These are phyloP conservation scores for Nyctibius grandis DNA, from an alignment of 2,797 vertebrate genomes.

Conservation along the genomic window DNA sequence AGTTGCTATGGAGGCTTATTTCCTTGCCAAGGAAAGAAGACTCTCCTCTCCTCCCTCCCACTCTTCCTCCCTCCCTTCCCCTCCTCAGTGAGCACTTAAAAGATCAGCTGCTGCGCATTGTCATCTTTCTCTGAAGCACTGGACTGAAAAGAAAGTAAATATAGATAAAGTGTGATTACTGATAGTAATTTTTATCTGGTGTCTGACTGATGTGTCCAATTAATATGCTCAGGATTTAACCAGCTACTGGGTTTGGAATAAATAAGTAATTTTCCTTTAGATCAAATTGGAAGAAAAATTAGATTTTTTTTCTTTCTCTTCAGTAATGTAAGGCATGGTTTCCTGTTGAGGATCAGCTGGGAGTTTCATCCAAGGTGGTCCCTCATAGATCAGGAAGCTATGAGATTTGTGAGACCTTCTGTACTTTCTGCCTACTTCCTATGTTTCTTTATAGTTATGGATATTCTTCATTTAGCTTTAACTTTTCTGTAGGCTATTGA, in stretches of 20 bases:
- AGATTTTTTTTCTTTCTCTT: background rate
- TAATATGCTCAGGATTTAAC: background rate
- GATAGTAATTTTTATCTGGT: background rate
- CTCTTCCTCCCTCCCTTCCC: background rate
- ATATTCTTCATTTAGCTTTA: background rate
- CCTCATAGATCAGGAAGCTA: background rate
- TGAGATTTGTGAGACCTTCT: background rate
- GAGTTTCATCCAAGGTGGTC: background rate
- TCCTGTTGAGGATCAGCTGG: background rate
- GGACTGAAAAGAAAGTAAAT: background rate
- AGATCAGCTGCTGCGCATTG: background rate
- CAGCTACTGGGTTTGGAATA: rapidly evolving
- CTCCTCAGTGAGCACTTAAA: background rate
- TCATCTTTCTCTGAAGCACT: background rate
- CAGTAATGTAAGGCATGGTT: background rate
- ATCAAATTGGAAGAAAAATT: background rate
- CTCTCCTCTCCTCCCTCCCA: background rate
- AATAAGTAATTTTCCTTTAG: background rate
- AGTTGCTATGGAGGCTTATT: background rate
- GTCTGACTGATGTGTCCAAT: background rate
- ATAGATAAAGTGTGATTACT: background rate
- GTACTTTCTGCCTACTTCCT: background rate
- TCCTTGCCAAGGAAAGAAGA: background rate
- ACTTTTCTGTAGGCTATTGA: background rate
- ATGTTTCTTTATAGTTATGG: background rate